Evolutionary conservation across 2,888 invertebrate species (phyloP).

Genomic region (Syrista parreyssii): DNA sequence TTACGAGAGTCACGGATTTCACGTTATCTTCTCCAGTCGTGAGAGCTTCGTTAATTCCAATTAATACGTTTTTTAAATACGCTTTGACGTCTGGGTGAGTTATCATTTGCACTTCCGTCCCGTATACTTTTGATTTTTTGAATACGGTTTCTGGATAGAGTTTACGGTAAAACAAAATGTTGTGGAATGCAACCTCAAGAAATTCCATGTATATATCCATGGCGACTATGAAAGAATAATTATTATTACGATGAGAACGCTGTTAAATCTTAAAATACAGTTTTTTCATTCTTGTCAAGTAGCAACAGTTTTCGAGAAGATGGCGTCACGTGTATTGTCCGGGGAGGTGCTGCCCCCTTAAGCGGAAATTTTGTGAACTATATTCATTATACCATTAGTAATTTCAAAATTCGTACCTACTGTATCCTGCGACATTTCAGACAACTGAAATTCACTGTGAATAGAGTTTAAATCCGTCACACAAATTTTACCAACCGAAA

Average conservation of each 20-base stretch:
- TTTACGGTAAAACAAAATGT: slow-evolving; percentile 71
- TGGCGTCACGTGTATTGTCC: background rate
- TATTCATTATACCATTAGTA: background rate
- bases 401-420: slow-evolving; percentile 32
- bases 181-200: slow-evolving; percentile 74
- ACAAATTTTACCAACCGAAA: background rate
- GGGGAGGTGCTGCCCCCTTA: background rate
- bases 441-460: background rate
- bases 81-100: slow-evolving; percentile 75
- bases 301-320: background rate
- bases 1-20: slow-evolving; percentile 68
- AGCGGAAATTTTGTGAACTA: background rate
- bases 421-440: slow-evolving; percentile 40
- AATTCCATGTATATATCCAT: slow-evolving; percentile 75
- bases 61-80: slow-evolving; percentile 65
- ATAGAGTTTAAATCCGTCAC: background rate
- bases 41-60: slow-evolving; percentile 58
- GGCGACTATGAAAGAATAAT: slow-evolving; percentile 60
- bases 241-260: background rate
- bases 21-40: slow-evolving; percentile 68
- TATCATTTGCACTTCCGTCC: slow-evolving; percentile 71
- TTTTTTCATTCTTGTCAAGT: background rate
- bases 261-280: background rate
- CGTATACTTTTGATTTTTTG: slow-evolving; percentile 73
- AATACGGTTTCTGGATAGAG: slow-evolving; percentile 76